Percentiles rank a stretch among this genome's conserved stretches.
These are phyloP conservation scores for Coelopa pilipes DNA, from an alignment of 2,888 invertebrate species.

Conservation along the genomic window DNA sequence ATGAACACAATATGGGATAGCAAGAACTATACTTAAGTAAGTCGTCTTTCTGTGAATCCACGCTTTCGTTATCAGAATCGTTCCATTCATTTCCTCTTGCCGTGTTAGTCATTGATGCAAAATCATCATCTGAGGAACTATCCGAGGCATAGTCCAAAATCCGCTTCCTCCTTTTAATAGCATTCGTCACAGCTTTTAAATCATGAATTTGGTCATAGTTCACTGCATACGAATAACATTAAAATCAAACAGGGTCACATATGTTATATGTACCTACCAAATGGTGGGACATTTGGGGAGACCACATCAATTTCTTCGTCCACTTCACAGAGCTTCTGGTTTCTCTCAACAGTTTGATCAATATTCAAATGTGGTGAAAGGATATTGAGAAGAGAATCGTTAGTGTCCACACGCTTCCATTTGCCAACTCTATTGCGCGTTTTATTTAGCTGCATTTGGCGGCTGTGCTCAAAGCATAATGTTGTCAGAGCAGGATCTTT, in stretches of 20 bases:
- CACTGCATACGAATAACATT: constrained; percentile 46
- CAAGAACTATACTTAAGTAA: constrained; percentile 72
- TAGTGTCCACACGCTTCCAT: constrained; percentile 73
- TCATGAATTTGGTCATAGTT: constrained; percentile 65
- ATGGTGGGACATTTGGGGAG: constrained; percentile 71
- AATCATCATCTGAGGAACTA: constrained; percentile 73
- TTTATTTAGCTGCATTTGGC: constrained; percentile 73
- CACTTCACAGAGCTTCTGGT: constrained; percentile 50
- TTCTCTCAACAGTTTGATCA: constrained; percentile 47
- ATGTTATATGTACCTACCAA: constrained; percentile 67
- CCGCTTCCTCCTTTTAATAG: constrained; percentile 68
- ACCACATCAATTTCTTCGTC: constrained; percentile 68
- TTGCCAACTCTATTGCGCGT: constrained; percentile 72
- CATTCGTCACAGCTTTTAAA: constrained; percentile 69
- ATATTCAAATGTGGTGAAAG: constrained; percentile 74
- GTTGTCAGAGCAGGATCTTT: constrained; percentile 74
- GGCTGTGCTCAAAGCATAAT: constrained; percentile 77
- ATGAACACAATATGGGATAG: not conserved
- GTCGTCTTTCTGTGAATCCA: constrained; percentile 81
- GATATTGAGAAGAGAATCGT: constrained; percentile 74
- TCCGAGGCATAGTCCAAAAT: constrained; percentile 80
- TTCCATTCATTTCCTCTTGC: constrained; percentile 75
- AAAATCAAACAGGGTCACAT: not conserved
- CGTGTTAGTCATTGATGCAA: constrained; percentile 72
- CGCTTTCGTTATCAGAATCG: constrained; percentile 81